Evolutionary conservation across 2,797 vertebrate genomes (phyloP).

Genomic region (Tokudaia muenninki): DNA sequence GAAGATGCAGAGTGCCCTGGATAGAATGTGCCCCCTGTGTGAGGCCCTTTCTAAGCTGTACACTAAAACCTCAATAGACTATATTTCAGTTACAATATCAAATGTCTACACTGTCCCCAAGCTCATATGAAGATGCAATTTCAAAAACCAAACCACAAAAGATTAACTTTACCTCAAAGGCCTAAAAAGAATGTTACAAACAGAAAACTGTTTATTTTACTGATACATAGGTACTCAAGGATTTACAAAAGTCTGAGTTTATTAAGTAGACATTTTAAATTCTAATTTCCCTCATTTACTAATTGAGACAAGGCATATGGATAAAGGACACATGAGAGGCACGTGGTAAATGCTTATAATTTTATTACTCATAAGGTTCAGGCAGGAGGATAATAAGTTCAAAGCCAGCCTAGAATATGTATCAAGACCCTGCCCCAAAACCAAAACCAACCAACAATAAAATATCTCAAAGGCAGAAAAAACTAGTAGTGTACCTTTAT

Average conservation of each 20-base stretch:
- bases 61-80: neutral
- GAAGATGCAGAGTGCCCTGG: no score
- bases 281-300: neutral
- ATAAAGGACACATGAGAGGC: neutral
- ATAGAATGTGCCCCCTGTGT: neutral
- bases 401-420: neutral
- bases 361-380: neutral
- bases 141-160: neutral
- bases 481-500: neutral
- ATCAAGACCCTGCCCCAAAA: neutral
- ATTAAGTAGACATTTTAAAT: neutral
- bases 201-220: neutral
- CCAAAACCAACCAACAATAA: neutral
- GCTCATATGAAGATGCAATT: neutral
- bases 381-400: neutral
- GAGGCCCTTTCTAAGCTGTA: neutral
- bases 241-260: slow-evolving; percentile 28
- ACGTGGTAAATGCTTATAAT: neutral
- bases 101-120: neutral
- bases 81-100: neutral
- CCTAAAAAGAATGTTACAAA: neutral
- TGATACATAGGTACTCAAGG: neutral
- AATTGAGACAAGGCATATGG: neutral
- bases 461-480: neutral
- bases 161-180: neutral